Evolutionary conservation across 30 jellyfish, hydroid and myxozoan species (phyloP).

Genomic region (Chironex yamaguchii): DNA sequence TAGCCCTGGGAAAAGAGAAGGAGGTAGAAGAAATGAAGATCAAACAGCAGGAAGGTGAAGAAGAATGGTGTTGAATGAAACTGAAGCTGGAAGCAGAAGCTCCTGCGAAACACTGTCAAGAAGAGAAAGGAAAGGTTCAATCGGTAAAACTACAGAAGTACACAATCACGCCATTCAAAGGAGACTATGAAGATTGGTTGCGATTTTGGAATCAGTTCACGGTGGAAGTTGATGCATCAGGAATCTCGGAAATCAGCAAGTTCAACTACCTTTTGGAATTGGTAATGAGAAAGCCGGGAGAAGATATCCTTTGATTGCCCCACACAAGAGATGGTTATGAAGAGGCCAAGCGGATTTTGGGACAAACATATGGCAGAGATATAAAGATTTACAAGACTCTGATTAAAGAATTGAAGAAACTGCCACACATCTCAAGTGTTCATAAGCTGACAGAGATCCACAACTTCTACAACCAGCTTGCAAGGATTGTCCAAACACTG

Average conservation of each 20-base stretch:
- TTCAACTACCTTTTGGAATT: slow-evolving; percentile 70
- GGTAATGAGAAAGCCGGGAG: slow-evolving; percentile 60
- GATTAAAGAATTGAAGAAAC: slow-evolving; percentile 37
- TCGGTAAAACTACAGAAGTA: slow-evolving; percentile 79
- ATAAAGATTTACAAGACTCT: slow-evolving; percentile 50
- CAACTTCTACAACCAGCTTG: slow-evolving; percentile 69
- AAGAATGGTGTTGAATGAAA: slow-evolving; percentile 55
- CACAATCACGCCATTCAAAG: slow-evolving; percentile 78
- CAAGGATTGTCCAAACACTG: slow-evolving; percentile 72
- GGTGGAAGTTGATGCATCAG: slow-evolving; percentile 74
- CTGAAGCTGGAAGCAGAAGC: slow-evolving; percentile 48
- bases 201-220: slow-evolving; percentile 84
- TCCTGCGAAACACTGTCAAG: slow-evolving; percentile 23
- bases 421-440: slow-evolving; percentile 28
- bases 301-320: slow-evolving; percentile 58
- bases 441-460: slow-evolving; percentile 32
- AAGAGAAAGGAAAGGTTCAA: slow-evolving; percentile 55
- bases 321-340: slow-evolving; percentile 61
- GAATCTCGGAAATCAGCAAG: slow-evolving; percentile 70
- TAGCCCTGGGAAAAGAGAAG: slow-evolving; percentile 47
- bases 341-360: slow-evolving; percentile 55
- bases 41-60: slow-evolving; percentile 59
- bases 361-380: slow-evolving; percentile 51
- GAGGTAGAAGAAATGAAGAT: slow-evolving; percentile 59
- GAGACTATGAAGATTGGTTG: slow-evolving; percentile 80